Evolutionary conservation across 2,888 invertebrate genomes (phyloP), one percentile per base, ranked within the genome.

Genomic region (Brachyptera putata): DNA sequence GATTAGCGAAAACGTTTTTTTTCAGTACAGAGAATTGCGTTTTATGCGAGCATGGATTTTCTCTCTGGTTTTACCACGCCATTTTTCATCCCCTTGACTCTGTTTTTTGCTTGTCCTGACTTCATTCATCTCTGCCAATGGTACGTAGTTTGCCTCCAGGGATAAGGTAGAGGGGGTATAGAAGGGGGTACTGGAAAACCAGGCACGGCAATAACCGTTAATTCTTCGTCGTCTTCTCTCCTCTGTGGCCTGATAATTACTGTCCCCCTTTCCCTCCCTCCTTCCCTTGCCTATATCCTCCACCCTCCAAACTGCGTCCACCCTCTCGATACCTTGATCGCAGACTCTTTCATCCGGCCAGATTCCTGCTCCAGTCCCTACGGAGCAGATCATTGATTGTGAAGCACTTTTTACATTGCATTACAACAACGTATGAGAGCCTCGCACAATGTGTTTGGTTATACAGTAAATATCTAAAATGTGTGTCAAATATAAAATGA

Each of bases 181-280:
- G n/a, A n/a, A n/a, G n/a, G n/a, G n/a, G 43, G 18, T 16, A 11
- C n/a, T 11, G 21, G 43, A 30, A 18, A 34, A 14, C 36, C 13
- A 34, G 34, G 30, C 50, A 2, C 53, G 34, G 53, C 53, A 21
- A 53, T 53, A 53, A 53, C 53, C 53, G 53, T 53, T 53, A 53
- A 53, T 53, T 53, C 53, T 36, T 53, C 36, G 53, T 53, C 53
- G 34, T 53, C 53, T 53, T 53, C 22, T 53, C 53, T 53, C 26
- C 36, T 3, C 46, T 46, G 53, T 22, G 53, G 53, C 22, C 53
- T 50, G 53, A 53, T 53, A 53, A 53, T 53, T 53, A 53, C 53
- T 18, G 16, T n/a, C 36, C 36, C 34, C n/a, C 34, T 34, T 21
- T 30, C 24, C 16, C 50, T 7, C 7, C 16, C 5, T 9, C 26